These are phyloP conservation scores for Pachydiplax longipennis DNA, from an alignment of 2,888 invertebrate species.

Conservation along the genomic window DNA sequence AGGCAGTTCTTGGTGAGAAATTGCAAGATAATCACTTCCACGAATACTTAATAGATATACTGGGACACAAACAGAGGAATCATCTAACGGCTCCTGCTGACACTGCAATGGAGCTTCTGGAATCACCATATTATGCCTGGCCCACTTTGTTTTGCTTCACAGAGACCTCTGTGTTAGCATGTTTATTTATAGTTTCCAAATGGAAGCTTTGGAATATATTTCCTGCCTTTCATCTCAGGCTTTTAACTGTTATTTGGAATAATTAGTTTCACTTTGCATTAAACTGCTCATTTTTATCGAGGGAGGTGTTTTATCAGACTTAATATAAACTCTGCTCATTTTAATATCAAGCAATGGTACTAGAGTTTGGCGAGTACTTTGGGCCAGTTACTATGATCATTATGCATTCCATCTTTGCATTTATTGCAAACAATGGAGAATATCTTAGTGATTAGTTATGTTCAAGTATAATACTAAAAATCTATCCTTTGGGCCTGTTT, in stretches of 20 bases:
- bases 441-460: background rate
- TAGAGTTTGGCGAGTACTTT: background rate
- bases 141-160: background rate
- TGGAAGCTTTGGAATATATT: background rate
- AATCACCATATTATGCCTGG: background rate
- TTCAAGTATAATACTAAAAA: background rate
- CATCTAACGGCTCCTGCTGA: background rate
- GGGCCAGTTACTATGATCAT: background rate
- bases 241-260: background rate
- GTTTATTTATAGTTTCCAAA: background rate
- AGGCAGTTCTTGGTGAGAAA: slow-evolving; percentile 10
- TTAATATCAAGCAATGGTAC: background rate
- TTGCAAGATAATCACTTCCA: background rate
- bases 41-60: background rate
- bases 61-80: background rate
- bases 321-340: background rate
- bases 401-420: slow-evolving; percentile 23
- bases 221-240: slow-evolving; percentile 25
- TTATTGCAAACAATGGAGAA: slow-evolving; percentile 20
- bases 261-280: background rate
- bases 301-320: background rate
- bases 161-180: background rate
- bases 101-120: background rate
- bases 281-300: slow-evolving; percentile 8
- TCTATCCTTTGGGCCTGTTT: background rate